Base-by-base conservation (phyloP, 2,113 vertebrate species). In the Ursus arctos region DNA sequence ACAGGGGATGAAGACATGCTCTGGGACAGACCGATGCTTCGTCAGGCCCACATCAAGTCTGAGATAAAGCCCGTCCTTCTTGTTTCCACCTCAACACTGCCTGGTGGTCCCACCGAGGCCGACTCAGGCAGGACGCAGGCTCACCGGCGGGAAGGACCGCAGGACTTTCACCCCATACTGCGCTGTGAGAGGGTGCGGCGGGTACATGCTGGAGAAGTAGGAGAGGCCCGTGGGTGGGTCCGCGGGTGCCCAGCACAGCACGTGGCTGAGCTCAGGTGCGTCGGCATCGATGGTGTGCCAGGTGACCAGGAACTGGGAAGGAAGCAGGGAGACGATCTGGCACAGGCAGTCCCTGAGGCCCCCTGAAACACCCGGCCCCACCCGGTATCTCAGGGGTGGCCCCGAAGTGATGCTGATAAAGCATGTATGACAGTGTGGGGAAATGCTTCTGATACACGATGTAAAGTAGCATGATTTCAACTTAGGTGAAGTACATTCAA, bases 231-330 rank as follows among this genome's bases (percentile, higher is more conserved):
- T 99, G 13, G 99, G 99, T 0, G 99, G 99, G 97, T 99, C 99
- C 1, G 99, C 99, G 0, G 99, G 99, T 0, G 99, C 99, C 99
- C 99, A 99, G 98, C 99, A 99, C 33, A 99, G 98, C 85, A 99
- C 99, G 0, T 99, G 99, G 98, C 99, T 99, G 95, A 99, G 99
- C 97, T 99, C 99, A 0, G 99, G 99, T 21, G 99, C 99, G 63
- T 99, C 99, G 0, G 99, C 99, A 53, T 99, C 99, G 1, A 99
- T 99, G 0, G 99, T 99, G 97, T 99, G 99, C 99, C 99, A 99
- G 4, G 99, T 99, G 95, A 99, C 99, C 81, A 99, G 98, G 97
- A 99, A 99, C 99, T 99, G 98, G 33, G 97, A 96, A 92, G 49
- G 21, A 22, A 76, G 31, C 3, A 18, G 19, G 74, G 89, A 72